Evolutionary conservation across 2,113 vertebrate genomes (phyloP).

Genomic region (Rhabdornis inornatus): DNA sequence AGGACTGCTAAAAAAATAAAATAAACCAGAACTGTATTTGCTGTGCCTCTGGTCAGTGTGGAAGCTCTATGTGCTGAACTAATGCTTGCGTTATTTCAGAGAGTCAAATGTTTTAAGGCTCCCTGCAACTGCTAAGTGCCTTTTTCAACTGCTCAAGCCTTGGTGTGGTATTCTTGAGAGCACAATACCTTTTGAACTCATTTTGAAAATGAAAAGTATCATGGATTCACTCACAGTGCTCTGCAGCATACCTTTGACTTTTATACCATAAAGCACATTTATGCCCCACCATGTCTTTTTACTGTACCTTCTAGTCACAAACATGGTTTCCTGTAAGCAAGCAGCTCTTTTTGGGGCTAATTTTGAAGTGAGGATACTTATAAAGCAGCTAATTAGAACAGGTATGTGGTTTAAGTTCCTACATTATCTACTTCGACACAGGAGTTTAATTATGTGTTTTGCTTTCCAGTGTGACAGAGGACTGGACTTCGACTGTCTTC

Average conservation of each 20-base stretch:
- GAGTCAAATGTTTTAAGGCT: background rate
- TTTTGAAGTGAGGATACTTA: background rate
- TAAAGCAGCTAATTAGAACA: background rate
- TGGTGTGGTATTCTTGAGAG: background rate
- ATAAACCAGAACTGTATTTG: background rate
- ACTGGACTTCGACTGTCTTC: background rate
- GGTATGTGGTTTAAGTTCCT: background rate
- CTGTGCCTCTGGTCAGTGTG: background rate
- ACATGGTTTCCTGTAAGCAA: constrained; percentile 48
- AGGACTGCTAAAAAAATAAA: background rate
- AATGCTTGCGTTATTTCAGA: background rate
- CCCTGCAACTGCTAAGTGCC: background rate
- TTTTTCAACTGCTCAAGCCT: background rate
- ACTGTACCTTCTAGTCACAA: constrained; percentile 11
- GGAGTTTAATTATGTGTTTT: background rate
- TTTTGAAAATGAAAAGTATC: background rate
- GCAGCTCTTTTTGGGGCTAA: background rate
- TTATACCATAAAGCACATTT: background rate
- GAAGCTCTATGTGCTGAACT: background rate
- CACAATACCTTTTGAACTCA: background rate
- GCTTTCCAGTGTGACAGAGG: background rate
- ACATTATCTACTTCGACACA: background rate
- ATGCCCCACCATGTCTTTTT: constrained; percentile 38
- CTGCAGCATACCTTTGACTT: background rate
- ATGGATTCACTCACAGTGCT: background rate